These are phyloP conservation scores for Ictalurus punctatus DNA, from an alignment of 2,113 vertebrate species.

Conservation along the genomic window DNA sequence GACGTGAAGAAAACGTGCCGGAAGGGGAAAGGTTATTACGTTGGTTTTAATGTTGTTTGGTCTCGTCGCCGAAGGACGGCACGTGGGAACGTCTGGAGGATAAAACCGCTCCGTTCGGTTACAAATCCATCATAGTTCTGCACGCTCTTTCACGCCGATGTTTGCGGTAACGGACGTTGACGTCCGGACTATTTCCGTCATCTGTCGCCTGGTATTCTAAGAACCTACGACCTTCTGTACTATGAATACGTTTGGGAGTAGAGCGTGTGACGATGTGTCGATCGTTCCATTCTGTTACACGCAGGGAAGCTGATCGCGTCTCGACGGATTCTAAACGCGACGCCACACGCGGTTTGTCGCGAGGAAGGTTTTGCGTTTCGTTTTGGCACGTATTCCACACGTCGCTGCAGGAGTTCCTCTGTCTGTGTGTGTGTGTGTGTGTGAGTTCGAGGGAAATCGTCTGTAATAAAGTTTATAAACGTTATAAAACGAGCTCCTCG, in stretches of 20 bases:
- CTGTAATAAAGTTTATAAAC: neutral
- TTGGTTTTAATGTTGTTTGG: neutral
- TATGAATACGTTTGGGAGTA: neutral
- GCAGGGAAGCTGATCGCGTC: neutral
- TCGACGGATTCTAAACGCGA: neutral
- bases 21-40: neutral
- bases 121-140: too few relatives aligned
- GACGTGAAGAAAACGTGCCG: neutral
- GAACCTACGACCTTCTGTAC: neutral
- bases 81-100: too few relatives aligned
- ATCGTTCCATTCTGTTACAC: neutral
- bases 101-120: too few relatives aligned
- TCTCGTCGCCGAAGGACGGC: too few relatives aligned
- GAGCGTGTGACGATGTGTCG: neutral
- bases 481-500: constrained; percentile 3
- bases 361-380: neutral
- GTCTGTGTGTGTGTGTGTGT: neutral
- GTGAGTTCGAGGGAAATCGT: neutral
- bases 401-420: neutral
- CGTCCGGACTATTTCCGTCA: neutral
- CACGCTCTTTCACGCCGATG: too few relatives aligned
- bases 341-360: neutral
- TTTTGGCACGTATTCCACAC: neutral
- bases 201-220: neutral
- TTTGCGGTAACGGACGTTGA: neutral